Conservation (phyloP, 2,888 invertebrate species). For the Conomelus anceps region DNA sequence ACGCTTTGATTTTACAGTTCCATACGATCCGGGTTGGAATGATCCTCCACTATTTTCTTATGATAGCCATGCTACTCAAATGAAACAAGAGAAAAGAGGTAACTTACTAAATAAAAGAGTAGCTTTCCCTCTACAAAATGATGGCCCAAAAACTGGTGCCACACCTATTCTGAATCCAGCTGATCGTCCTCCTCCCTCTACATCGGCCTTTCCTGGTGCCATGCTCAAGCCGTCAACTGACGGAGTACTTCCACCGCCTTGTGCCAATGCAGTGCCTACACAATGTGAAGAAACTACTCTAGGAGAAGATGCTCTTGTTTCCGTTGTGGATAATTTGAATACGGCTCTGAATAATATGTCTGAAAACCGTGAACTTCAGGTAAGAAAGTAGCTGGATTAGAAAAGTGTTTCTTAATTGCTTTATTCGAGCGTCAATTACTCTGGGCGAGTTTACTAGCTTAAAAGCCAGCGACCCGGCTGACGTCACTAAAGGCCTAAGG, state of each 20-base stretch:
- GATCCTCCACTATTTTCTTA: slow-evolving; percentile 51
- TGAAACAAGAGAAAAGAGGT: slow-evolving; percentile 43
- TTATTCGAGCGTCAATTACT: no score
- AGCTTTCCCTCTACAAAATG: slow-evolving; percentile 40
- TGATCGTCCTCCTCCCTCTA: slow-evolving; percentile 17
- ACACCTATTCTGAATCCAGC: slow-evolving; percentile 13
- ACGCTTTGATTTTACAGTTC: not conserved
- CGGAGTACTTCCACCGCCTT: not conserved
- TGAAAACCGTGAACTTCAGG: not conserved
- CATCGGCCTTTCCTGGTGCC: slow-evolving; percentile 20
- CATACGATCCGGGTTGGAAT: slow-evolving; percentile 51
- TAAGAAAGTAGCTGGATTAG: not conserved
- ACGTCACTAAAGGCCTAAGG: no score
- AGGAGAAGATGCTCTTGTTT: not conserved
- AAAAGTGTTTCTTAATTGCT: no score
- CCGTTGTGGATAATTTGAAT: not conserved
- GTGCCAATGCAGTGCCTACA: not conserved
- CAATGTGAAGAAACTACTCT: not conserved
- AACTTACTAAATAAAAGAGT: slow-evolving; percentile 50
- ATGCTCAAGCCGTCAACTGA: not conserved
- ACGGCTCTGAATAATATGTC: not conserved
- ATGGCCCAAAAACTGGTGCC: not conserved
- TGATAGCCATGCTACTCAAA: slow-evolving; percentile 40
- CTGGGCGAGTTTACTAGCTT: no score
- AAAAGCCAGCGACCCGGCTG: no score